phyloP scores from a whole-genome alignment of 2,888 invertebrate species.

The Argyresthia goedartella region DNA sequence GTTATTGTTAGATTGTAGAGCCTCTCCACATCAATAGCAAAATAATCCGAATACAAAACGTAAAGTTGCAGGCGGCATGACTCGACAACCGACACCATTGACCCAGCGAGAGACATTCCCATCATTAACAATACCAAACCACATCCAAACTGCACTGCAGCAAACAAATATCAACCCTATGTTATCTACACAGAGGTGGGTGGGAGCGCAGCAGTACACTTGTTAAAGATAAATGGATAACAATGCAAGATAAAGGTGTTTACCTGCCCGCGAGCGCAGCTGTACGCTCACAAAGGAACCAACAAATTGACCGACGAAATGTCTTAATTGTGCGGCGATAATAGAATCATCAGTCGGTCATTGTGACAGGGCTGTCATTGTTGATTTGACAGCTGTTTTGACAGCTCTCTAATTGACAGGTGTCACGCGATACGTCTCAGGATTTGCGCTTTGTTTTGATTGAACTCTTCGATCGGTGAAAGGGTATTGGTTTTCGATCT shows the following conservation, averaged over 20 bases:
- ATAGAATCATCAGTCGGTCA: conserved; percentile 11
- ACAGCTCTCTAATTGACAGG: conserved; percentile 42
- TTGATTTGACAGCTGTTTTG: conserved; percentile 17
- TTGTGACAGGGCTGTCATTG: conserved; percentile 20
- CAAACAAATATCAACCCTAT: too few species aligned
- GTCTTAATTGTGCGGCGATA: conserved; percentile 27
- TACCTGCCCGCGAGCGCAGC: conserved; percentile 33
- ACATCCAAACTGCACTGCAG: too few species aligned
- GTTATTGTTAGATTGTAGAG: too few species aligned
- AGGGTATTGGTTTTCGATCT: background rate
- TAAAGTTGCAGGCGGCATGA: too few species aligned
- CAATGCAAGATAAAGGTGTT: background rate
- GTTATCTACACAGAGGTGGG: too few species aligned
- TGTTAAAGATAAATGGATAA: too few species aligned
- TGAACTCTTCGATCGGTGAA: conserved; percentile 16
- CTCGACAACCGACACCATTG: too few species aligned
- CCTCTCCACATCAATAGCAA: too few species aligned
- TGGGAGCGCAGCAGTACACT: too few species aligned
- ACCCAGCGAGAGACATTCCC: too few species aligned
- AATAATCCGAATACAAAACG: too few species aligned
- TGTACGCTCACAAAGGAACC: conserved; percentile 14
- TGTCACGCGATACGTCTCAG: conserved; percentile 28
- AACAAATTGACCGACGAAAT: conserved; percentile 19
- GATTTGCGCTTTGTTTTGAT: conserved; percentile 30
- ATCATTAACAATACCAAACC: too few species aligned